These are phyloP conservation scores for Urosaurus nigricauda DNA, from an alignment of 2,797 vertebrate genomes.

Conservation along the genomic window DNA sequence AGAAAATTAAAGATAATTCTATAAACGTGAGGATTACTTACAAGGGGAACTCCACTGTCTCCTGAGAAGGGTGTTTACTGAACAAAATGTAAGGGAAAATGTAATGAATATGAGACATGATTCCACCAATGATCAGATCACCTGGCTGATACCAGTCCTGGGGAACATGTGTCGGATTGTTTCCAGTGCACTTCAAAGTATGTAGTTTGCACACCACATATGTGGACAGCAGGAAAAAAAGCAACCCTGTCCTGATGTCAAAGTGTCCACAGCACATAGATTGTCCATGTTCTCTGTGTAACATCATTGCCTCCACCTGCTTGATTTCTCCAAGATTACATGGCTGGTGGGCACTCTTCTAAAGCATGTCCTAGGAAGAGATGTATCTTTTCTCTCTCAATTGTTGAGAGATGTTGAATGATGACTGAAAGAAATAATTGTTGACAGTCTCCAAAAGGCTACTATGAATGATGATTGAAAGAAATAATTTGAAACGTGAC, in stretches of 20 bases:
- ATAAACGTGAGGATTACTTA: background rate
- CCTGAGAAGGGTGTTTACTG: background rate
- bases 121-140: background rate
- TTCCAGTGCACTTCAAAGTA: background rate
- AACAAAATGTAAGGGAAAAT: background rate
- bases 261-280: background rate
- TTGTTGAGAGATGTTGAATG: no score
- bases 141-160: slow-evolving; percentile 8
- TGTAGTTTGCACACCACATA: background rate
- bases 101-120: background rate
- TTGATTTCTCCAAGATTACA: no score
- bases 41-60: background rate
- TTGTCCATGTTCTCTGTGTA: background rate
- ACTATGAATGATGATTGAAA: background rate
- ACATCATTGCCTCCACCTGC: background rate
- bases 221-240: background rate
- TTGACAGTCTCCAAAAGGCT: no score
- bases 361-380: no score
- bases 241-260: background rate
- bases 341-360: no score
- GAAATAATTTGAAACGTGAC: background rate
- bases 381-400: no score
- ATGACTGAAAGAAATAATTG: no score
- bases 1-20: no score
- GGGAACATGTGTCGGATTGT: background rate